Evolutionary conservation across 2,797 vertebrate genomes (phyloP).

Genomic region (Bradypodion pumilum): DNA sequence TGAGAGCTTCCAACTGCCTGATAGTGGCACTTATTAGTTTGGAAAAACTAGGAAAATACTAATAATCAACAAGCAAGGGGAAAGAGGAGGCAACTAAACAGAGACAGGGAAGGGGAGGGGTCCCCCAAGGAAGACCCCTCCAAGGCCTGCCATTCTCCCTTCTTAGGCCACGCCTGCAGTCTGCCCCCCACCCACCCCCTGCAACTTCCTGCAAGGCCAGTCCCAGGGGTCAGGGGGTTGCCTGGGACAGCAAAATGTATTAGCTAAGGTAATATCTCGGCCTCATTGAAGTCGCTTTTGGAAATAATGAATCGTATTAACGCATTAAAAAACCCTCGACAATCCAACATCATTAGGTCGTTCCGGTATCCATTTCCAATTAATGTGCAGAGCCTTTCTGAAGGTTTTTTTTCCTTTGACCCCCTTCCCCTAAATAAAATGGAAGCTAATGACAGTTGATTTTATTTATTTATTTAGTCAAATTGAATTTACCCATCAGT

Average conservation of each 20-base stretch:
- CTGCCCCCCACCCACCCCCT: accelerated
- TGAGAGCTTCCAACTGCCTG: constrained; percentile 88
- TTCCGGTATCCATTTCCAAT: constrained; percentile 81
- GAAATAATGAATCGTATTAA: constrained; percentile 83
- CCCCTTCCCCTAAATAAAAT: constrained; percentile 81
- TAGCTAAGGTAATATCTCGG: constrained; percentile 78
- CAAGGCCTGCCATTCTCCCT: neutral
- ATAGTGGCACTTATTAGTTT: constrained; percentile 99
- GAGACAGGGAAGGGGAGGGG: constrained; percentile 17
- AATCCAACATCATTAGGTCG: constrained; percentile 79
- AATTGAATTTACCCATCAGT: constrained; percentile 76
- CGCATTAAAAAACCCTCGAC: constrained; percentile 78
- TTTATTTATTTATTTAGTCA: constrained; percentile 86
- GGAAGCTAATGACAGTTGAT: constrained; percentile 86
- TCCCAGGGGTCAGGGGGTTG: constrained; percentile 54
- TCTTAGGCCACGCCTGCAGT: neutral
- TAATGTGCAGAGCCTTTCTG: constrained; percentile 64
- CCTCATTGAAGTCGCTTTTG: constrained; percentile 77
- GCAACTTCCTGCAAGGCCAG: constrained; percentile 23
- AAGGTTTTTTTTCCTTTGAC: constrained; percentile 75
- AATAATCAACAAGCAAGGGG: constrained; percentile 92
- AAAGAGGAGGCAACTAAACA: constrained; percentile 71
- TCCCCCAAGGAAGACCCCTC: neutral
- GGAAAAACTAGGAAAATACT: constrained; percentile 99
- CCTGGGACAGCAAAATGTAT: constrained; percentile 70